Percentiles rank a stretch among this genome's conserved stretches.
Evolutionary conservation across 1,140 invertebrate species (phyloP).

Genomic region (Campodea augens): DNA sequence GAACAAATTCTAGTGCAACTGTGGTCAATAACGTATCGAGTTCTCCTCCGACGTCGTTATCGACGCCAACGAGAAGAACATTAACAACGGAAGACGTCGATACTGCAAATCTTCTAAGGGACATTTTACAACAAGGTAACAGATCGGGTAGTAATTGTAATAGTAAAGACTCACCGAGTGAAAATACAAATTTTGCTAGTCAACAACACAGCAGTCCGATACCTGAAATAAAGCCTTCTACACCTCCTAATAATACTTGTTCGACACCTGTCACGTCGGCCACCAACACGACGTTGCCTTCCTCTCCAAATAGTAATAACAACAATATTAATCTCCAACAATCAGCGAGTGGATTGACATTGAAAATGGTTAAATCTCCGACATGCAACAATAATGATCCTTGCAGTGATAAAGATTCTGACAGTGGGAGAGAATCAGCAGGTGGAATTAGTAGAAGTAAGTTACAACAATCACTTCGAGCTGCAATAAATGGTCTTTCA

Average conservation of each 20-base stretch:
- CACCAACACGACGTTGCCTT: not conserved
- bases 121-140: constrained; percentile 47
- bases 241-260: not conserved
- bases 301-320: constrained; percentile 22
- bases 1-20: not conserved
- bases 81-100: not conserved
- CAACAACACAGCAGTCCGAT: not conserved
- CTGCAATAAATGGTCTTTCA: not conserved
- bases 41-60: not conserved
- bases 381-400: not conserved
- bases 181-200: not conserved
- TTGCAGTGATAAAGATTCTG: not conserved
- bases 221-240: too few relatives aligned
- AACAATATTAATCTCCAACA: too few relatives aligned
- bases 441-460: not conserved
- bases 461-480: not conserved
- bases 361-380: not conserved
- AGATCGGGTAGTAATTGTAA: not conserved
- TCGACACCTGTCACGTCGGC: not conserved
- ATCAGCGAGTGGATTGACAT: too few relatives aligned
- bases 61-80: not conserved
- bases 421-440: not conserved
- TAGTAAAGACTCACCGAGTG: not conserved
- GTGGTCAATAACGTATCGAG: not conserved
- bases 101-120: constrained; percentile 29